Percentiles rank a stretch among this genome's conserved stretches.
Conservation (phyloP, 1,140 invertebrate genomes). For the Drosophila melanica region DNA sequence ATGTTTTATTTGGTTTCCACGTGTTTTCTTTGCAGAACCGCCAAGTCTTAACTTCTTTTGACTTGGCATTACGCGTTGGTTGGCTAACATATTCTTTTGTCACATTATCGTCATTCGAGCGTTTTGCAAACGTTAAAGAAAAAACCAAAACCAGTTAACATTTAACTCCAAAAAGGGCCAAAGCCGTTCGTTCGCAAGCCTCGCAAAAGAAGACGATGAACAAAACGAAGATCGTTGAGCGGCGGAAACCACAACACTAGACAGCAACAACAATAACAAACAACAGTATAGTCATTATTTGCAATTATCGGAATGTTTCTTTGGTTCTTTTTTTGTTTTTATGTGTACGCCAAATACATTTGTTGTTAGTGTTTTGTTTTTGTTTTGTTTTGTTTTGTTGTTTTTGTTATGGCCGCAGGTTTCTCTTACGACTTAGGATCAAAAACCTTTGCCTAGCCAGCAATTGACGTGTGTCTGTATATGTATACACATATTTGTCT, state of each 20-base stretch:
- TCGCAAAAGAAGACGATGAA: constrained; percentile 23
- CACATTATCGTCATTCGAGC: constrained; percentile 69
- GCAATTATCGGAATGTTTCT: constrained; percentile 78
- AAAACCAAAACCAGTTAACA: constrained; percentile 72
- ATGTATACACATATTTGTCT: not conserved
- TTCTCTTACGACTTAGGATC: constrained; percentile 61
- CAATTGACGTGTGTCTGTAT: constrained; percentile 1
- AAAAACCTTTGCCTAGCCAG: constrained; percentile 67
- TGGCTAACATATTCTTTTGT: constrained; percentile 59
- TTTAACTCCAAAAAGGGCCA: constrained; percentile 76
- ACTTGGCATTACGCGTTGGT: constrained; percentile 51
- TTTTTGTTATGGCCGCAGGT: constrained; percentile 44
- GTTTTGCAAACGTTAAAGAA: constrained; percentile 47
- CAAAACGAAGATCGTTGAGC: constrained; percentile 13
- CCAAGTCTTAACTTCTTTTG: constrained; percentile 59
- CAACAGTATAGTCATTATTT: constrained; percentile 75
- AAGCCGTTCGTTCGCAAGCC: constrained; percentile 40
- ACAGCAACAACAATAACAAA: constrained; percentile 52
- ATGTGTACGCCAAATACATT: constrained; percentile 61
- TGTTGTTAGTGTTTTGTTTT: constrained; percentile 15
- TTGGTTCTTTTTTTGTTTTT: constrained; percentile 66
- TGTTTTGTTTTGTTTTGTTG: constrained; percentile 10
- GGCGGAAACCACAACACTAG: constrained; percentile 41
- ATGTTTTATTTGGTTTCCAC: constrained; percentile 49
- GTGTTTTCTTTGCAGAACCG: constrained; percentile 14